Evolutionary conservation across 2,797 vertebrate genomes (phyloP), one percentile per base, ranked within the genome.

Genomic region (Scleropages formosus): DNA sequence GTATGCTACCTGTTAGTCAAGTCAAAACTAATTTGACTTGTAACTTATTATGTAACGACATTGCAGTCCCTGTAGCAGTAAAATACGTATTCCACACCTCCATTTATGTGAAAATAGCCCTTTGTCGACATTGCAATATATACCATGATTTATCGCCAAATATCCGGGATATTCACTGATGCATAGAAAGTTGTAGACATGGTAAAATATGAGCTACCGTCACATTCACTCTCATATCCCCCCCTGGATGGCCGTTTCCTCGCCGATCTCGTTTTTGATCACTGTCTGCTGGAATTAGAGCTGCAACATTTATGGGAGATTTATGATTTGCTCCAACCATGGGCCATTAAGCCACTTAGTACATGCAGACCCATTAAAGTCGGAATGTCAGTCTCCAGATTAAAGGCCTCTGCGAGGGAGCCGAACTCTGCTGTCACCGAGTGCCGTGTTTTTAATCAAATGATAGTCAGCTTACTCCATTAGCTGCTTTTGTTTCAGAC

Each of bases 381-480:
- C 72, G 77, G 84, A 82, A 79, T 82, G 84, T 83, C 83, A 85
- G 71, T 85, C 85, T 84, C 80, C 76, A 73, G 81, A 84, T 79
- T 78, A 85, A 89, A 86, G 84, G 83, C 82, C 65, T 60, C 8
- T 76, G 84, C 82, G 86, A 74, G 73, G 79, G 77, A 77, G 79
- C 16, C 16, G 65, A 22, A 26, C 65, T 75, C 74, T 66, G 80
- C 78, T 85, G 84, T 87, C 85, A 86, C 81, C 82, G 82, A 79
- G 82, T 83, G 82, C 77, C 80, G 79, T 39, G 84, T 72, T 87
- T 87, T 86, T 89, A 89, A 89, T 90, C 87, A 88, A 87, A 87
- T 77, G 77, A 79, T 72, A 82, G 79, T 82, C 75, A 78, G 75
- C 83, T 84, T 82, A 80, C 75, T 78, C 72, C 56, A 49, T 81